Conservation (phyloP, 2,113 vertebrate species). For the Pleuronectes platessa region DNA sequence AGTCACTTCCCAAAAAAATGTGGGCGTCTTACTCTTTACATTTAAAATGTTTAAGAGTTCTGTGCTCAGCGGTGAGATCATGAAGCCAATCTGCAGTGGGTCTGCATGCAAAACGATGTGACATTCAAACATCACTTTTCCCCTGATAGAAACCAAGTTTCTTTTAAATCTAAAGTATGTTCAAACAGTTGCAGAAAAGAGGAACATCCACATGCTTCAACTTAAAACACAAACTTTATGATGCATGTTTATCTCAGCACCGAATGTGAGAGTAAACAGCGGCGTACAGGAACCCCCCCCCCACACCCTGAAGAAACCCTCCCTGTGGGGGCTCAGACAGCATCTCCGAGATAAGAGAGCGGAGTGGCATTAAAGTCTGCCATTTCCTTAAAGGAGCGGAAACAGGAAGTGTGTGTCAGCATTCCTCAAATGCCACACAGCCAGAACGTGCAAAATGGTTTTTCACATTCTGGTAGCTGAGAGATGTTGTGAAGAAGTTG, state of each 20-base stretch:
- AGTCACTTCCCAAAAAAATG: too few relatives aligned
- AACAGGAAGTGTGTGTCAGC: constrained; percentile 82
- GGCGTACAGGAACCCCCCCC: constrained; percentile 39
- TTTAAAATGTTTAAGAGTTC: too few relatives aligned
- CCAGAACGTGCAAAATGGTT: background rate
- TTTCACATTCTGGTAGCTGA: background rate
- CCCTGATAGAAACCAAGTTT: too few relatives aligned
- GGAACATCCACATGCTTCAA: background rate
- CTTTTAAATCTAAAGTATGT: background rate
- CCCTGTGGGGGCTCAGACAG: constrained; percentile 49
- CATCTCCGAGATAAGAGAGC: constrained; percentile 72
- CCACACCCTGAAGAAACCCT: constrained; percentile 1
- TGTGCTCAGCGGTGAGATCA: too few relatives aligned
- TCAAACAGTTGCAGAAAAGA: background rate
- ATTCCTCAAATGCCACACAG: constrained; percentile 70
- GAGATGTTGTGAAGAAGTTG: background rate
- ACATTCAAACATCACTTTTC: background rate
- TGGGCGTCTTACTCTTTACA: too few relatives aligned
- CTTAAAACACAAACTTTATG: background rate
- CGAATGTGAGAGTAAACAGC: background rate
- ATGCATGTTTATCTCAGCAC: background rate
- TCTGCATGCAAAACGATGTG: too few relatives aligned
- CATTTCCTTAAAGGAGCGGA: constrained; percentile 78
- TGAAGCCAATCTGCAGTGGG: too few relatives aligned
- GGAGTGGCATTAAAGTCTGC: constrained; percentile 62